Percentiles rank a stretch among this genome's conserved stretches.
Conservation (phyloP, 2,113 vertebrate species). For the Siniperca knerii region DNA sequence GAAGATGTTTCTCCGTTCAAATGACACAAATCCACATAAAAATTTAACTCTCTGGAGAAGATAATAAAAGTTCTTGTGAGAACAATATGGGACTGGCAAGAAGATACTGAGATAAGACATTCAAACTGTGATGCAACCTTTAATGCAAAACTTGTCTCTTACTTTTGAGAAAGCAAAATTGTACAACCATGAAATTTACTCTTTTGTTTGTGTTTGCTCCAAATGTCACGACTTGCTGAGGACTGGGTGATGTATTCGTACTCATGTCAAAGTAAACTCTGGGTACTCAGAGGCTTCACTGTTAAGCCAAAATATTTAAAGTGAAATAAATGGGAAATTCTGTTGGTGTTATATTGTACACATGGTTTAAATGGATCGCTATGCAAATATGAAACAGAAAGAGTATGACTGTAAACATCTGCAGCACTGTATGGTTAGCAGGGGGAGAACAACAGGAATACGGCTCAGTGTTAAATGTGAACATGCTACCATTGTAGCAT, state of each 20-base stretch:
- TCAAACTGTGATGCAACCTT: neutral
- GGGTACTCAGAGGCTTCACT: neutral
- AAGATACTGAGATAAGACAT: neutral
- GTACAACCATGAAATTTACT: neutral
- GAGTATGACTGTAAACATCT: neutral
- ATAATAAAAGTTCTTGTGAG: neutral
- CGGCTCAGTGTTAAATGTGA: neutral
- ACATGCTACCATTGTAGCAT: neutral
- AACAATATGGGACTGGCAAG: neutral
- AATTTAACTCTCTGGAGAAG: neutral
- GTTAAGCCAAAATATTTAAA: slow-evolving; percentile 7
- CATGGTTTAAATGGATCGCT: neutral
- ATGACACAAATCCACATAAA: neutral
- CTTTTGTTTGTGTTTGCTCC: neutral
- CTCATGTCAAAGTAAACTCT: neutral
- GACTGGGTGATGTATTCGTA: neutral
- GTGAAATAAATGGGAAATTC: neutral
- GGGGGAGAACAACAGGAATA: neutral
- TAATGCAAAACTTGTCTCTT: neutral
- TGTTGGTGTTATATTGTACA: neutral
- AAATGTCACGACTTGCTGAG: neutral
- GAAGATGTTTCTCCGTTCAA: neutral
- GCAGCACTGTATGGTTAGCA: neutral
- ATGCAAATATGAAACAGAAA: neutral
- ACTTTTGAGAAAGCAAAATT: neutral